Percentiles rank a stretch among this genome's conserved stretches.
Evolutionary conservation across 2,113 vertebrate genomes (phyloP).

Genomic region (Barbus barbus): DNA sequence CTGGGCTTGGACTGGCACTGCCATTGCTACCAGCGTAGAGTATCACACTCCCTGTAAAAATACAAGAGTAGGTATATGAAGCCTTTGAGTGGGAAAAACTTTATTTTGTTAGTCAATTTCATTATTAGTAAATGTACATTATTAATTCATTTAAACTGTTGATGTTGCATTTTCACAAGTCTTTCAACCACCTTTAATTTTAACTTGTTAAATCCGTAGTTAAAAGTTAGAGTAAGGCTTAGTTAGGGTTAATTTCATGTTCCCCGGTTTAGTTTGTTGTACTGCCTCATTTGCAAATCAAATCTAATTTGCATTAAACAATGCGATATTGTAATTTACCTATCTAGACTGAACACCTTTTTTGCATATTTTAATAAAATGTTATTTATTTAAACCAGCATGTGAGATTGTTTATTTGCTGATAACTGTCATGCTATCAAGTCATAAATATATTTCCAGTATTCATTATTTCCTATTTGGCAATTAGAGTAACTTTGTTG

Average conservation of each 20-base stretch:
- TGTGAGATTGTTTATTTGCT: not conserved
- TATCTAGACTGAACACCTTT: not conserved
- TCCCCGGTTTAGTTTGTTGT: not conserved
- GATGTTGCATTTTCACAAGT: no score
- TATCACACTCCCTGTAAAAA: slow-evolving; percentile 70
- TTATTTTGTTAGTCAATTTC: not conserved
- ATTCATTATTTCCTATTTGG: not conserved
- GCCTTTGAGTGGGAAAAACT: not conserved
- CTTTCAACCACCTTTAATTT: not conserved
- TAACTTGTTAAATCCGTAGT: not conserved
- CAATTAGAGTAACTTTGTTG: not conserved
- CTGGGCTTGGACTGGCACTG: slow-evolving; percentile 75
- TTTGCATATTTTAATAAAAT: not conserved
- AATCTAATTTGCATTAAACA: not conserved
- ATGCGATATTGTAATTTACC: not conserved
- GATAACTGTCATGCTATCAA: not conserved
- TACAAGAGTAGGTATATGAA: slow-evolving; percentile 8
- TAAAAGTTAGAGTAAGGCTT: not conserved
- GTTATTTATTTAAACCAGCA: not conserved
- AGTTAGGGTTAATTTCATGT: not conserved
- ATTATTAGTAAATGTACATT: no score
- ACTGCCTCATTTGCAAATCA: not conserved
- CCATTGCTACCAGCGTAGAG: slow-evolving; percentile 76
- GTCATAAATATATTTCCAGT: not conserved
- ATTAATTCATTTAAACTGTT: no score